Evolutionary conservation across 2,888 invertebrate genomes (phyloP).

Genomic region (Hypomecis punctinalis): DNA sequence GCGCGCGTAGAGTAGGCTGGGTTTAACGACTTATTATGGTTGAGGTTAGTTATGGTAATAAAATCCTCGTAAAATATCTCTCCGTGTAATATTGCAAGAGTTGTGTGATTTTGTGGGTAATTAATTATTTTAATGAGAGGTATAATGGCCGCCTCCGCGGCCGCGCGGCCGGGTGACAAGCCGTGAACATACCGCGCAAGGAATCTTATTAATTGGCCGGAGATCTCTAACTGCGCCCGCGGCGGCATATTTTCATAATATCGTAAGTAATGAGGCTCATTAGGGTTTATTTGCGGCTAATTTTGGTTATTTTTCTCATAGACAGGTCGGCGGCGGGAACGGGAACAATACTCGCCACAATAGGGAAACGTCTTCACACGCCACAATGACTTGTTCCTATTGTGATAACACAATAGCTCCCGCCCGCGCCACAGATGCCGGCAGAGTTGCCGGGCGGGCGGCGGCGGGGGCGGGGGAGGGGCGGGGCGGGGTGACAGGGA

Average conservation of each 20-base stretch:
- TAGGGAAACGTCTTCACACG: conserved; percentile 46
- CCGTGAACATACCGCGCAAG: conserved; percentile 44
- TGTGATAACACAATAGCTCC: conserved; percentile 38
- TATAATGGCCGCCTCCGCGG: conserved; percentile 10
- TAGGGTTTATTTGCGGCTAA: conserved; percentile 22
- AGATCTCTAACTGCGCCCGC: conserved; percentile 39
- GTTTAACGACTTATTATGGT: conserved; percentile 5
- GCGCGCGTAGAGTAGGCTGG: neutral
- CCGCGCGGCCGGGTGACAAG: conserved; percentile 38
- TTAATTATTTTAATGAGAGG: conserved; percentile 35
- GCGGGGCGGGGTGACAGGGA: conserved; percentile 1
- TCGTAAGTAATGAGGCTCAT: conserved; percentile 31
- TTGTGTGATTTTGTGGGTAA: conserved; percentile 15
- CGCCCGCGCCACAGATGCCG: neutral
- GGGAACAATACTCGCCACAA: conserved; percentile 46
- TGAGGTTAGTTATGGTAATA: conserved; percentile 2
- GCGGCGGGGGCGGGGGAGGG: neutral
- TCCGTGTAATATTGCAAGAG: neutral
- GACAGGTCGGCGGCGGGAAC: conserved; percentile 1
- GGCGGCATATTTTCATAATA: conserved; percentile 23
- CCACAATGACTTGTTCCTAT: conserved; percentile 47
- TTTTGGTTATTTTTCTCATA: conserved; percentile 33
- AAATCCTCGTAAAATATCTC: conserved; percentile 12
- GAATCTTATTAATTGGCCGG: conserved; percentile 44
- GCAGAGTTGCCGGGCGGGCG: neutral